Evolutionary conservation across 2,797 vertebrate genomes (phyloP).

Genomic region (Anabacerthia variegaticeps): DNA sequence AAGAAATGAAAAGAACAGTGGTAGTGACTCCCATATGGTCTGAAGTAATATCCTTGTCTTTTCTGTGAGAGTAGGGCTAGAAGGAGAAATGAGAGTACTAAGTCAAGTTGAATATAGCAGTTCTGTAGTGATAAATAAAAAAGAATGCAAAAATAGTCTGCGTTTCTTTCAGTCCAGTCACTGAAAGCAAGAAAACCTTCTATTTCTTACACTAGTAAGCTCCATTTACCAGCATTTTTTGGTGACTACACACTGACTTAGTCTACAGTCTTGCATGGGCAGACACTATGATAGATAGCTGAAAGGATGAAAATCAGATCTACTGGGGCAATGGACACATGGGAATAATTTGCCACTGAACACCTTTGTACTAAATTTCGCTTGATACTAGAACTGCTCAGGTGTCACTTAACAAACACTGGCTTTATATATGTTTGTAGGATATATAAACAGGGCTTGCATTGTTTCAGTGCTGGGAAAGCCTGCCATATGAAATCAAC

Average conservation of each 20-base stretch:
- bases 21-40: neutral
- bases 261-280: accelerated
- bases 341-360: neutral
- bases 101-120: neutral
- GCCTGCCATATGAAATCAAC: neutral
- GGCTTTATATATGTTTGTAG: neutral
- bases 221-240: neutral
- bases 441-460: neutral
- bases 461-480: constrained; percentile 17
- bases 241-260: neutral
- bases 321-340: neutral
- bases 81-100: neutral
- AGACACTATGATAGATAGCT: neutral
- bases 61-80: neutral
- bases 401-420: neutral
- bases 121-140: neutral
- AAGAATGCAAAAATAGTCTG: accelerated
- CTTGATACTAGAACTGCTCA: neutral
- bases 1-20: neutral
- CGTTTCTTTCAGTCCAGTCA: neutral
- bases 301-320: neutral
- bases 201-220: neutral
- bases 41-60: neutral
- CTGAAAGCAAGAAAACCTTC: neutral
- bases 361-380: neutral